A percentile compares a stretch with the other conserved stretches of the same genome.
These are phyloP conservation scores for Microplitis deprimator DNA, from an alignment of 2,888 invertebrate species.

Conservation along the genomic window DNA sequence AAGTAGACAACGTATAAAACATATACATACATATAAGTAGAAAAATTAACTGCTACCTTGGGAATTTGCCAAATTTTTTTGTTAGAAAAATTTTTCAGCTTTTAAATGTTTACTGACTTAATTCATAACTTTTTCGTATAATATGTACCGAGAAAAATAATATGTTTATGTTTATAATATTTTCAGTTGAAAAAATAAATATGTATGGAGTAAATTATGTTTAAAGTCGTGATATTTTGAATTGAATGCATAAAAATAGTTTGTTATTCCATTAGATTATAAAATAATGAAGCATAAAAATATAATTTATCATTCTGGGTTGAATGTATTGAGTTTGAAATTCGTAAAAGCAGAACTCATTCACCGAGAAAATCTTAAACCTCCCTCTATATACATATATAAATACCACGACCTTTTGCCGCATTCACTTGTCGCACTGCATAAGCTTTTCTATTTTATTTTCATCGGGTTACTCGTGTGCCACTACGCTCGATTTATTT, in stretches of 20 bases:
- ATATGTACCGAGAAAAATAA: too few relatives aligned
- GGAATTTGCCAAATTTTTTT: background rate
- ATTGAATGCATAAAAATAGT: too few relatives aligned
- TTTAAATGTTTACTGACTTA: background rate
- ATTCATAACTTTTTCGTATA: background rate
- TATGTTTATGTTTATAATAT: too few relatives aligned
- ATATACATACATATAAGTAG: conserved; percentile 4
- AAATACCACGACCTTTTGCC: conserved; percentile 5
- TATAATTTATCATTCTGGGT: too few relatives aligned
- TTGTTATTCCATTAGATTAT: too few relatives aligned
- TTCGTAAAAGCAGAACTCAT: conserved; percentile 16
- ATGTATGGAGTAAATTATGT: too few relatives aligned
- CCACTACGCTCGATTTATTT: conserved; percentile 63
- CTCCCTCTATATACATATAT: conserved; percentile 9
- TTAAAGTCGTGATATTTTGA: too few relatives aligned
- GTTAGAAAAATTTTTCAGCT: background rate
- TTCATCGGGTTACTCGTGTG: conserved; percentile 50
- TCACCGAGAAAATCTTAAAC: conserved; percentile 13
- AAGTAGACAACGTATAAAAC: conserved; percentile 17
- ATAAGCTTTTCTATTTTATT: conserved; percentile 56
- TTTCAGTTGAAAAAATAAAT: too few relatives aligned
- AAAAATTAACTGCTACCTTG: conserved; percentile 33
- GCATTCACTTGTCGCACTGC: conserved; percentile 23
- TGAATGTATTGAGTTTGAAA: background rate
- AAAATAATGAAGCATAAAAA: too few relatives aligned